A percentile compares a stretch with the other conserved stretches of the same genome.
These are phyloP conservation scores for Spinibarbus caldwelli DNA, from an alignment of 2,797 vertebrate species.

Conservation along the genomic window DNA sequence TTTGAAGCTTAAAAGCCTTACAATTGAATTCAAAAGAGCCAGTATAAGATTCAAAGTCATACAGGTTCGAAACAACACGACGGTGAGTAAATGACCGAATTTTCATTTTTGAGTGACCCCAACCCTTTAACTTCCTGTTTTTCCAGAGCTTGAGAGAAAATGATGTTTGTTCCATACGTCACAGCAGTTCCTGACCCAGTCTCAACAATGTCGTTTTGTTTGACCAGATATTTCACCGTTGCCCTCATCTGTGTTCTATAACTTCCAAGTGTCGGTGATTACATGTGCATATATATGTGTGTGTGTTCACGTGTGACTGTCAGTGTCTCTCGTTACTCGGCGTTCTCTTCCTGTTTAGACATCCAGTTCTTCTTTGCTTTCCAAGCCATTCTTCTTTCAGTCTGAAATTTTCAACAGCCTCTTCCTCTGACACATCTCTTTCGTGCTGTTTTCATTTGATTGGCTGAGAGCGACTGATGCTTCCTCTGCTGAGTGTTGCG, in stretches of 20 bases:
- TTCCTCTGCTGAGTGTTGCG: conserved; percentile 61
- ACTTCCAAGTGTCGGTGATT: conserved; percentile 60
- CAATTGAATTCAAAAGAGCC: not conserved
- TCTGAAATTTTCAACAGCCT: conserved; percentile 65
- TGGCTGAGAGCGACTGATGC: conserved; percentile 62
- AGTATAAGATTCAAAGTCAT: not conserved
- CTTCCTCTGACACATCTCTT: conserved; percentile 67
- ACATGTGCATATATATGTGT: conserved; percentile 50
- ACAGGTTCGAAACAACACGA: not conserved
- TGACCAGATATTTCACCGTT: conserved; percentile 55
- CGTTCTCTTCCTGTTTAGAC: conserved; percentile 63
- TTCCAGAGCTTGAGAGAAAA: not conserved
- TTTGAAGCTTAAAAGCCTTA: not conserved
- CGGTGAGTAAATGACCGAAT: not conserved
- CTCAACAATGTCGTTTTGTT: conserved; percentile 60
- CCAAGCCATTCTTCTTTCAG: conserved; percentile 80
- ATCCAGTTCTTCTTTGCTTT: conserved; percentile 81
- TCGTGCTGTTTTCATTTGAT: conserved; percentile 68
- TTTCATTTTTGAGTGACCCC: conserved; percentile 14
- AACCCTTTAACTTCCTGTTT: not conserved
- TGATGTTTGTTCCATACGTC: conserved; percentile 30
- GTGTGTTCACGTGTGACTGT: conserved; percentile 48
- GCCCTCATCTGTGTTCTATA: conserved; percentile 62
- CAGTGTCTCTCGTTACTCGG: conserved; percentile 42
- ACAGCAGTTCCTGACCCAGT: conserved; percentile 48